These are phyloP conservation scores for Hypotaenidia philippensis DNA, from an alignment of 2,797 vertebrate species.

Conservation along the genomic window DNA sequence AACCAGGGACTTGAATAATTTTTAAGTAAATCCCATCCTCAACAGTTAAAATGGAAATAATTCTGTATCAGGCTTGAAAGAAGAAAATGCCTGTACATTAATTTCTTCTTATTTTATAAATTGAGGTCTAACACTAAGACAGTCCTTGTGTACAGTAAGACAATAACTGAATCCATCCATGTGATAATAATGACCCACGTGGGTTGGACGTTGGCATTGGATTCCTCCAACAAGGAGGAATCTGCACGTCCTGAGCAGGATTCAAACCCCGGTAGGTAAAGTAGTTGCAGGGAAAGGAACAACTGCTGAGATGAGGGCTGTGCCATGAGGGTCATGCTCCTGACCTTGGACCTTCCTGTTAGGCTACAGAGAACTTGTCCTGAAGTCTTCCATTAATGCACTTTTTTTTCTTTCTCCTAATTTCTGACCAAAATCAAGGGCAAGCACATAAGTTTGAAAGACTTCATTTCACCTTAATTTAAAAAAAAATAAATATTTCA, in stretches of 20 bases:
- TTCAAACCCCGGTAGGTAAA: background rate
- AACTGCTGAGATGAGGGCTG: background rate
- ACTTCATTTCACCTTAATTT: background rate
- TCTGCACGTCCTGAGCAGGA: background rate
- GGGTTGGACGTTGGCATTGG: too few species aligned
- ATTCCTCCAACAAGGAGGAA: background rate
- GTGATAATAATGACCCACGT: background rate
- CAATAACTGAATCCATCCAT: background rate
- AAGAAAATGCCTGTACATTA: background rate
- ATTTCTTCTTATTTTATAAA: background rate
- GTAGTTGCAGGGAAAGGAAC: background rate
- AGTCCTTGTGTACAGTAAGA: background rate
- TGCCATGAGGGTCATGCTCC: background rate
- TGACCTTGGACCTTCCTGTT: background rate
- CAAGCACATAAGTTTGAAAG: background rate
- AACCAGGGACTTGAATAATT: background rate
- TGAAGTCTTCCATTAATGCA: background rate
- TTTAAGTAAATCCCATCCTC: background rate
- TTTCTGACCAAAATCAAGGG: background rate
- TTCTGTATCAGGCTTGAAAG: background rate
- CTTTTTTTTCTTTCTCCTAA: background rate
- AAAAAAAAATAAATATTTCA: background rate
- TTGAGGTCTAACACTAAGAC: background rate
- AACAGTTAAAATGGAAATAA: background rate
- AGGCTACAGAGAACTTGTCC: background rate